These are phyloP conservation scores for Lepidotrigona ventralis DNA, from an alignment of 1,140 invertebrate species.

Conservation along the genomic window DNA sequence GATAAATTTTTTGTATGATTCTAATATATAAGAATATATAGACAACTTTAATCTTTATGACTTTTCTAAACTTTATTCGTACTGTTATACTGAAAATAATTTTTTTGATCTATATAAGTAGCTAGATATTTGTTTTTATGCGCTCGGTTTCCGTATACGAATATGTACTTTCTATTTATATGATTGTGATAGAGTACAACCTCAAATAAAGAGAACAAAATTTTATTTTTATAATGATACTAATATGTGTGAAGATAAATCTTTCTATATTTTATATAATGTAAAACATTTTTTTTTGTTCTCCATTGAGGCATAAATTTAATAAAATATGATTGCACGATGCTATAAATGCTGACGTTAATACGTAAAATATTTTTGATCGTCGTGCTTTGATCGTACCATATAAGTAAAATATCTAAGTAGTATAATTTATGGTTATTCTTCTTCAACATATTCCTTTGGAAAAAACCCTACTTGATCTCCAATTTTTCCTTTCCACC, in stretches of 20 bases:
- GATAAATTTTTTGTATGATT: slow-evolving; percentile 5
- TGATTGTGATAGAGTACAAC: slow-evolving; percentile 36
- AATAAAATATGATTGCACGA: slow-evolving; percentile 55
- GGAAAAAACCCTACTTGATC: slow-evolving; percentile 85
- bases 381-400: slow-evolving; percentile 30
- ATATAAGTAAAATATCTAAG: slow-evolving; percentile 33
- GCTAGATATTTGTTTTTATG: slow-evolving; percentile 45
- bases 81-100: slow-evolving; percentile 45
- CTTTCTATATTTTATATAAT: slow-evolving; percentile 44
- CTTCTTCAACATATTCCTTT: slow-evolving; percentile 83
- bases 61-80: slow-evolving; percentile 16
- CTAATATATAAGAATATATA: slow-evolving; percentile 38
- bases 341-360: slow-evolving; percentile 42
- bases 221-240: slow-evolving; percentile 30
- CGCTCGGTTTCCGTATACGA: slow-evolving; percentile 17
- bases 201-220: slow-evolving; percentile 39
- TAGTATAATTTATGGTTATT: slow-evolving; percentile 61
- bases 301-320: slow-evolving; percentile 38
- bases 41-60: slow-evolving; percentile 60
- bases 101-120: slow-evolving; percentile 48
- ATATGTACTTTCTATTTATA: slow-evolving; percentile 56
- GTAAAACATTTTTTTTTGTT: slow-evolving; percentile 40
- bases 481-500: slow-evolving; percentile 89
- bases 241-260: slow-evolving; percentile 23
- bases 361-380: slow-evolving; percentile 25